A percentile compares a stretch with the other conserved stretches of the same genome.
phyloP scores from a whole-genome alignment of 2,888 invertebrate species.

The Cataglyphis rosenhaueri region DNA sequence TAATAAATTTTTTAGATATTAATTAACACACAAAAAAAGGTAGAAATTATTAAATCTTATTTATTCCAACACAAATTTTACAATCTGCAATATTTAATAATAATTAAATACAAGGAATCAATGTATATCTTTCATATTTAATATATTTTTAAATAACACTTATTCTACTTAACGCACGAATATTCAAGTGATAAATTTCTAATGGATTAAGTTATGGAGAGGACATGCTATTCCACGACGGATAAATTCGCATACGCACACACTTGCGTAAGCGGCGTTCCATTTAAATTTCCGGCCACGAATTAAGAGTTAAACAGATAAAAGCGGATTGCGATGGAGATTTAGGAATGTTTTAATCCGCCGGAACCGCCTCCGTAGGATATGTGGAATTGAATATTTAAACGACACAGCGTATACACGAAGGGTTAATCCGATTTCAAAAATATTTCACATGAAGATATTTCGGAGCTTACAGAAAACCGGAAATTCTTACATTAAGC shows the following conservation, averaged over 20 bases:
- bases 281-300: constrained; percentile 52
- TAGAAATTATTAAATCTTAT: neutral
- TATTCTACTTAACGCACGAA: neutral
- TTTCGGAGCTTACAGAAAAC: constrained; percentile 41
- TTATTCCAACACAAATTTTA: neutral
- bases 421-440: constrained; percentile 49
- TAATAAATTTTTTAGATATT: neutral
- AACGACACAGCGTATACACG: constrained; percentile 23
- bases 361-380: constrained; percentile 46
- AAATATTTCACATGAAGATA: constrained; percentile 46
- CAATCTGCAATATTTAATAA: neutral
- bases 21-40: neutral
- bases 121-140: neutral
- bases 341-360: constrained; percentile 55
- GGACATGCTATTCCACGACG: constrained; percentile 48
- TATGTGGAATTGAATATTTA: constrained; percentile 53
- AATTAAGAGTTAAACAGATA: constrained; percentile 55
- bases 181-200: constrained; percentile 30
- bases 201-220: constrained; percentile 46
- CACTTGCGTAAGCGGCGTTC: constrained; percentile 1
- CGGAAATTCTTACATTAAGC: constrained; percentile 39
- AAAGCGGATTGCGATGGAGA: constrained; percentile 54
- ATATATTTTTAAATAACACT: neutral
- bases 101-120: neutral
- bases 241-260: constrained; percentile 56